Conservation (phyloP, 2,113 vertebrate species). For the Cisticola juncidis region DNA sequence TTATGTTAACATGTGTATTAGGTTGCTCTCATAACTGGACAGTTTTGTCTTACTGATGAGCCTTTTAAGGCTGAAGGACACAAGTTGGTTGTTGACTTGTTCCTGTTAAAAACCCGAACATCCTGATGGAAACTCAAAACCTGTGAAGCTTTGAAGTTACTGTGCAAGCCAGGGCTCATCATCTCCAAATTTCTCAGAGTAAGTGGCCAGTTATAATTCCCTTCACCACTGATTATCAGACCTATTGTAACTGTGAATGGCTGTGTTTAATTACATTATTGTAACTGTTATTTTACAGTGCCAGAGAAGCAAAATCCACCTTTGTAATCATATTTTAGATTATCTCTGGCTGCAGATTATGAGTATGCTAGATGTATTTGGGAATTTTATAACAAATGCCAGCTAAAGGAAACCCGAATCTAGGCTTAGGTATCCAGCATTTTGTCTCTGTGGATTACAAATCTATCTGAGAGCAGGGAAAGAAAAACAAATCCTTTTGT, state of each 20-base stretch:
- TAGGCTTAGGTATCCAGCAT: neutral
- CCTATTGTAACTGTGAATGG: neutral
- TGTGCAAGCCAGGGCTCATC: neutral
- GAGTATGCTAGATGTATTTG: neutral
- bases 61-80: neutral
- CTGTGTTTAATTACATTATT: neutral
- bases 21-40: neutral
- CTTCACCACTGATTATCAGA: neutral
- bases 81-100: neutral
- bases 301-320: neutral
- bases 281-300: neutral
- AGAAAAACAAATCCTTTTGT: neutral
- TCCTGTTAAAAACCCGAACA: neutral
- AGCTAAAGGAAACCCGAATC: neutral
- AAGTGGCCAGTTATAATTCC: neutral
- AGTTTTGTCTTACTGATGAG: neutral
- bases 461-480: neutral
- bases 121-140: neutral
- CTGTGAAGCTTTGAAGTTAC: neutral
- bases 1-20: neutral
- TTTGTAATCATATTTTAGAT: neutral
- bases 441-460: neutral
- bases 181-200: neutral
- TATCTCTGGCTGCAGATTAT: neutral
- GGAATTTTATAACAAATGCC: neutral